Conservation (phyloP, 2,113 vertebrate genomes). For the Pangasianodon hypophthalmus region DNA sequence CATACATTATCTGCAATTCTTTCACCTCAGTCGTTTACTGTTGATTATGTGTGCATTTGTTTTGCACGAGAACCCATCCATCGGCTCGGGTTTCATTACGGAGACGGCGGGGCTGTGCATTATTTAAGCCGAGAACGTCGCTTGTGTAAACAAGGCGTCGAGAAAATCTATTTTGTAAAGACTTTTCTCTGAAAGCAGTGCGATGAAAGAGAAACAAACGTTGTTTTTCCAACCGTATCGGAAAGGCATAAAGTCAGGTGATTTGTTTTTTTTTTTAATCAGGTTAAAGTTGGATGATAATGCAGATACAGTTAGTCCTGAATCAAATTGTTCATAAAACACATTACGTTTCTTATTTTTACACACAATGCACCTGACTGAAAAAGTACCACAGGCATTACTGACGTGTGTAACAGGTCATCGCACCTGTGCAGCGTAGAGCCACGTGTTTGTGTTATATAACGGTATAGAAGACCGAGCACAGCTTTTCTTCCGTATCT, state of each 20-base stretch:
- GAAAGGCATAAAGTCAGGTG: background rate
- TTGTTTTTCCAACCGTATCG: background rate
- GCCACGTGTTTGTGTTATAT: no score
- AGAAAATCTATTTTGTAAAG: conserved; percentile 46
- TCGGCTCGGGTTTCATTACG: conserved; percentile 29
- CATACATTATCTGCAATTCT: background rate
- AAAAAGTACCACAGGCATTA: background rate
- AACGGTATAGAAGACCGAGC: background rate
- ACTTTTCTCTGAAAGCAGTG: conserved; percentile 6
- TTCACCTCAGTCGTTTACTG: background rate
- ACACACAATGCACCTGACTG: background rate
- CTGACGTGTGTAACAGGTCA: background rate
- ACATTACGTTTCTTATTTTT: background rate
- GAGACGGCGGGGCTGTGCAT: background rate
- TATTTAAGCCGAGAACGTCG: conserved; percentile 25
- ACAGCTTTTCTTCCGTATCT: background rate
- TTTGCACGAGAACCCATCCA: conserved; percentile 22
- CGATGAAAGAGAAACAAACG: conserved; percentile 5
- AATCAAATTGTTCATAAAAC: no score
- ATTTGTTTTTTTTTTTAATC: background rate
- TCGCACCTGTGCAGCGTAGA: background rate
- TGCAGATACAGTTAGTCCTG: no score
- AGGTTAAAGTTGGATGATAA: background rate
- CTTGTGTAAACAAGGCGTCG: conserved; percentile 30
- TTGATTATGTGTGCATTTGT: conserved; percentile 32